phyloP scores from a whole-genome alignment of 2,797 vertebrate species.

The Ceyx erithaca region DNA sequence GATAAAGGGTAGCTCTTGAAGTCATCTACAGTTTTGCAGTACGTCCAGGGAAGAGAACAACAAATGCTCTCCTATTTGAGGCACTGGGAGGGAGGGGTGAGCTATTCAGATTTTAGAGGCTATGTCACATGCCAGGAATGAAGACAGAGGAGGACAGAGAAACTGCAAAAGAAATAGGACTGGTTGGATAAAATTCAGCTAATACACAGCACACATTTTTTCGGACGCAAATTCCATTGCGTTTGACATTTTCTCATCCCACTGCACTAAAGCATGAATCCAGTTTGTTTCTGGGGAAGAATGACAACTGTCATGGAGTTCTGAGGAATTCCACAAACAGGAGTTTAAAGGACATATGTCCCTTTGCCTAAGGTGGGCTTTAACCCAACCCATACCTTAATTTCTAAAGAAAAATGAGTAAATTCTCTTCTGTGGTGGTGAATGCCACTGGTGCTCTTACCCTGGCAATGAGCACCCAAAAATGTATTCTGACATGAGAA shows the following conservation, averaged over 20 bases:
- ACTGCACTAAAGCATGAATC: neutral
- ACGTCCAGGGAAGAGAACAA: neutral
- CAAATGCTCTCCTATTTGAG: neutral
- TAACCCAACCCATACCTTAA: neutral
- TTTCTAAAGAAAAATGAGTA: neutral
- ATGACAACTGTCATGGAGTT: neutral
- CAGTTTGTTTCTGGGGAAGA: neutral
- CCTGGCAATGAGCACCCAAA: neutral
- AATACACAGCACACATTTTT: neutral
- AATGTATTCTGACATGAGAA: neutral
- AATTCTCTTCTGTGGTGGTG: neutral
- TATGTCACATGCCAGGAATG: neutral
- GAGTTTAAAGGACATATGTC: neutral
- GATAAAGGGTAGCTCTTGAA: neutral
- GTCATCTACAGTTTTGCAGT: neutral
- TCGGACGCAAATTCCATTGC: neutral
- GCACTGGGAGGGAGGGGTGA: accelerated
- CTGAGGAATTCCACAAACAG: neutral
- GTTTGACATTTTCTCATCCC: neutral
- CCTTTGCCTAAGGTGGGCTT: neutral
- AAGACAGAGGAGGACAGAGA: neutral
- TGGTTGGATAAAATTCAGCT: neutral
- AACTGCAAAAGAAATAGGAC: neutral
- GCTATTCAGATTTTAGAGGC: neutral
- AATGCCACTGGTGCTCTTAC: neutral